phyloP scores from a whole-genome alignment of 2,888 invertebrate species.

The Gryllus longicercus region DNA sequence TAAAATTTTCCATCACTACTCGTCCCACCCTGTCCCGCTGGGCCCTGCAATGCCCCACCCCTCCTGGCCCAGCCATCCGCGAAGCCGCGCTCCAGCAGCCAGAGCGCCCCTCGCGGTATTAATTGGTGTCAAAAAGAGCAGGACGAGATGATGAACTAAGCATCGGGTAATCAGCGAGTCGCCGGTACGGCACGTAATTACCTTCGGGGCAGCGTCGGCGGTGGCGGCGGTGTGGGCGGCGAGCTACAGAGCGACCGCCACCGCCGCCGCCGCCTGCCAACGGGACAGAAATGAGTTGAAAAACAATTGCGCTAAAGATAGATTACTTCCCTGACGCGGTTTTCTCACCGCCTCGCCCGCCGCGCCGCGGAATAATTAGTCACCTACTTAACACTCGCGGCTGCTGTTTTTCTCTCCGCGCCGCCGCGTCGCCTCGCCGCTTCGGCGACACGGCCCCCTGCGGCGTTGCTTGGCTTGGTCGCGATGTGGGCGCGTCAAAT shows the following conservation, averaged over 20 bases:
- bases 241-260: too few species aligned
- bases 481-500: too few species aligned
- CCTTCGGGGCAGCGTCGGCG: background rate
- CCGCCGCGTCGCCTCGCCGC: too few species aligned
- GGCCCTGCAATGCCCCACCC: too few species aligned
- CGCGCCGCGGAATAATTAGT: background rate
- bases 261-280: background rate
- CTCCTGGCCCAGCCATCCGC: too few species aligned
- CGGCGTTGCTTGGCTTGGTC: too few species aligned
- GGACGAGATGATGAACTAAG: background rate
- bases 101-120: background rate
- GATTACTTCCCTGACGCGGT: constrained; percentile 1
- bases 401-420: background rate
- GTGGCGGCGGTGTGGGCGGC: background rate
- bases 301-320: constrained; percentile 17
- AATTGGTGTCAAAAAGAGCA: background rate
- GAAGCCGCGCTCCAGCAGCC: too few species aligned
- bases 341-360: background rate
- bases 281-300: constrained; percentile 8
- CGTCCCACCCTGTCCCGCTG: too few species aligned
- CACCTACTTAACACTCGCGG: background rate
- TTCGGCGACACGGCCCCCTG: too few species aligned
- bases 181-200: background rate
- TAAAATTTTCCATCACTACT: too few species aligned
- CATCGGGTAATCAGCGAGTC: background rate